These are phyloP conservation scores for Drosophila fulvimacula DNA, from an alignment of 2,888 invertebrate species.

Conservation along the genomic window DNA sequence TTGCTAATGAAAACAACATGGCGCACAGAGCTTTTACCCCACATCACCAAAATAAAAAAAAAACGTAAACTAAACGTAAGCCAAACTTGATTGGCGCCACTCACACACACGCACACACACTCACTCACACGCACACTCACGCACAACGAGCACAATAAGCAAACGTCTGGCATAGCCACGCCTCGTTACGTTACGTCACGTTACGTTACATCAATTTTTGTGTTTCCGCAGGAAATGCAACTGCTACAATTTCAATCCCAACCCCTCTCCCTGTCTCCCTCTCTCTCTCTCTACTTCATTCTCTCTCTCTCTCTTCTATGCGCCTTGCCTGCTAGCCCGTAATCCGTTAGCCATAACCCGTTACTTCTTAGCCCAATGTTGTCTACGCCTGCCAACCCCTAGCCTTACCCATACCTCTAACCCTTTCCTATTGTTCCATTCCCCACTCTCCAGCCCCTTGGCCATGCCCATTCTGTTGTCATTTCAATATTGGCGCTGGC, in stretches of 20 bases:
- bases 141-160: constrained; percentile 46
- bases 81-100: constrained; percentile 77
- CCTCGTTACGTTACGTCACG: constrained; percentile 78
- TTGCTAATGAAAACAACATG: constrained; percentile 74
- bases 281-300: background rate
- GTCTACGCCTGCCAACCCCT: background rate
- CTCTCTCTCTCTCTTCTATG: background rate
- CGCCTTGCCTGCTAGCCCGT: constrained; percentile 19
- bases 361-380: constrained; percentile 49
- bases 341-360: constrained; percentile 62
- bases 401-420: too few relatives aligned
- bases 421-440: background rate
- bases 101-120: constrained; percentile 15
- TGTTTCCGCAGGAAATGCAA: constrained; percentile 79
- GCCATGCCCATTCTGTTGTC: constrained; percentile 62
- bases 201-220: constrained; percentile 79
- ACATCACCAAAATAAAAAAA: constrained; percentile 30
- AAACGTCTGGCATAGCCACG: constrained; percentile 58
- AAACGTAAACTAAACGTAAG: constrained; percentile 77
- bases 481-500: constrained; percentile 76
- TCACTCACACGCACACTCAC: constrained; percentile 12
- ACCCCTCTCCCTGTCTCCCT: background rate
- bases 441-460: constrained; percentile 5
- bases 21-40: constrained; percentile 50
- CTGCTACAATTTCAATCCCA: constrained; percentile 58